Conservation (phyloP, 2,888 invertebrate species). For the Aphodius granarius region DNA sequence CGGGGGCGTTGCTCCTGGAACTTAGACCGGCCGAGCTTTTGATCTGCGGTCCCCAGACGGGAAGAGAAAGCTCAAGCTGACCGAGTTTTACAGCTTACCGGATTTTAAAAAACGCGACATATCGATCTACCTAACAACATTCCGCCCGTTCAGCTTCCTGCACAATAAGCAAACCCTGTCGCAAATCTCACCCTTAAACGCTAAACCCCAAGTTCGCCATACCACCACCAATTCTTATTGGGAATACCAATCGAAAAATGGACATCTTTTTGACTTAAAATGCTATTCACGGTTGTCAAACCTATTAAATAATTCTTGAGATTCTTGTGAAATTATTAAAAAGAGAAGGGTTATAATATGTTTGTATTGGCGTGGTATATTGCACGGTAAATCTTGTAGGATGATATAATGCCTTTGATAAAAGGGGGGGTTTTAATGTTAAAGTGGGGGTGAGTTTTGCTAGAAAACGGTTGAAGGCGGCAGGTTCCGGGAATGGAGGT, state of each 20-base stretch:
- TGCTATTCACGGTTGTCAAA: too few species aligned
- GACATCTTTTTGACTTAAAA: too few species aligned
- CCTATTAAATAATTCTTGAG: neutral
- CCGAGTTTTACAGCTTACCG: conserved; percentile 29
- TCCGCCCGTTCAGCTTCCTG: neutral
- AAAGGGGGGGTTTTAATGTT: neutral
- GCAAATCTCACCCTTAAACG: neutral
- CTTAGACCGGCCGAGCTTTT: conserved; percentile 29
- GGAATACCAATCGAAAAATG: too few species aligned
- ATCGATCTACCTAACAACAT: conserved; percentile 2
- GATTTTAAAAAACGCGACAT: conserved; percentile 26
- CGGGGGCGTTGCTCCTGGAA: conserved; percentile 27
- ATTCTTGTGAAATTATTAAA: neutral
- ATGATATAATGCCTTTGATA: neutral
- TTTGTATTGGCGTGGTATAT: neutral
- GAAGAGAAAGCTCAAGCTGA: conserved; percentile 26
- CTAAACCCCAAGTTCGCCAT: neutral
- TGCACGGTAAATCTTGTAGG: neutral
- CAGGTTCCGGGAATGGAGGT: neutral
- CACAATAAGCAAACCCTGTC: neutral
- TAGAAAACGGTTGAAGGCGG: neutral
- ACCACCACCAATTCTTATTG: too few species aligned
- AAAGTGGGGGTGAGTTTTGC: neutral
- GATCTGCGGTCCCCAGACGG: conserved; percentile 25
- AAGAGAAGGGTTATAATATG: neutral